phyloP scores from a whole-genome alignment of 2,888 invertebrate species.

The Schrankia costaestrigalis region DNA sequence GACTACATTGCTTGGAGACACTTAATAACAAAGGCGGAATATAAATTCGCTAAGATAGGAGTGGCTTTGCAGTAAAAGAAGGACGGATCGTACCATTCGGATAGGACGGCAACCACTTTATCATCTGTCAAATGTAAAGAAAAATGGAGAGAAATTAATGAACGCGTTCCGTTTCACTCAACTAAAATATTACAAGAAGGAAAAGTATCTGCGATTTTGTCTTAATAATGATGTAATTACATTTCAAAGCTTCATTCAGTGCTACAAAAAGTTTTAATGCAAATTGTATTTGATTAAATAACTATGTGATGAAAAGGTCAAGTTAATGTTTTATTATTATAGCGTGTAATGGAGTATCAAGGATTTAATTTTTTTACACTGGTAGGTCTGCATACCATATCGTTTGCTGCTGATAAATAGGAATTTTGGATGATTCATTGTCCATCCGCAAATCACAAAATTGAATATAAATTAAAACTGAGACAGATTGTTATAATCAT shows the following conservation, averaged over 20 bases:
- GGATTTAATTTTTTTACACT: constrained; percentile 16
- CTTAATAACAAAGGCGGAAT: constrained; percentile 45
- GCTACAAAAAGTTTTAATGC: no score
- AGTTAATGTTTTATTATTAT: not conserved
- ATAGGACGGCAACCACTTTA: constrained; percentile 49
- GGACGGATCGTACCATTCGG: constrained; percentile 58
- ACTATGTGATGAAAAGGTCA: no score
- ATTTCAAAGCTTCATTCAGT: not conserved
- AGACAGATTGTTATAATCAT: no score
- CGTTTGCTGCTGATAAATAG: constrained; percentile 41
- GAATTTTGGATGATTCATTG: constrained; percentile 65
- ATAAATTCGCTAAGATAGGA: constrained; percentile 55
- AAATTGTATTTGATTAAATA: no score
- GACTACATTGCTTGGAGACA: constrained; percentile 56
- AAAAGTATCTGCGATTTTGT: no score
- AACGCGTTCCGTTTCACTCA: constrained; percentile 29
- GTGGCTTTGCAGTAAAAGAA: constrained; percentile 74
- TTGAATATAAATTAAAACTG: constrained; percentile 16
- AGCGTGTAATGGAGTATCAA: constrained; percentile 21
- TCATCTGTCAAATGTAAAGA: constrained; percentile 50
- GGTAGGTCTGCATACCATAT: constrained; percentile 17
- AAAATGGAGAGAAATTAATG: constrained; percentile 27
- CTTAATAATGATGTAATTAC: not conserved
- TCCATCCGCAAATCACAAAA: constrained; percentile 22
- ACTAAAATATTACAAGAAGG: not conserved